Base-by-base conservation (phyloP, 2,888 invertebrate species). In the Diplolepis rosae region DNA sequence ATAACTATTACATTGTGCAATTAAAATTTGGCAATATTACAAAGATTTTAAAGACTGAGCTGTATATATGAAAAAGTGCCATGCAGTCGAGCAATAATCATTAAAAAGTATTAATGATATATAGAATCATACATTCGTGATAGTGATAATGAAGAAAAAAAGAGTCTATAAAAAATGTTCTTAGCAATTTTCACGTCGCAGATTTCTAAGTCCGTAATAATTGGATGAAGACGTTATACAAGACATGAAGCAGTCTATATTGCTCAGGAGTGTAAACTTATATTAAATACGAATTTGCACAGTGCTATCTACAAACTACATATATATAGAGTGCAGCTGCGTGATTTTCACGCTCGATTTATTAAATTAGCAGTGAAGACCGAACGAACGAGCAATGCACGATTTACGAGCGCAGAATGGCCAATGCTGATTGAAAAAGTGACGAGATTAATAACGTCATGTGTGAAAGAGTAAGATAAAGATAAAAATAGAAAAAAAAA, bases 351-450 rank as follows among this genome's bases (percentile, higher is more conserved):
- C 61, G 61, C 61, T 61, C 39, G 39, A 61, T 42, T 61, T 39
- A 27, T 61, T 61, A 61, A 61, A 61, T 61, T 61, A 61, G 61
- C 61, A n/a, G 39, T 61, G 61, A 61, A 61, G 61, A 61, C 61
- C 61, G 61, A 61, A 42, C 61, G 39, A 61, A 42, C 27, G 61
- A 61, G 39, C 35, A 61, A 61, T 61, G 61, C 61, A 61, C 61
- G 39, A 61, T 39, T 61, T 61, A 61, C 39, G 24, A 61, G 61
- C 61, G 35, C 39, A 61, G 6, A 24, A 22, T 61, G 61, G 24
- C n/a, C 35, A 61, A 42, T 61, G n/a, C 61, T 61, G 22, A 61
- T 42, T 61, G 61, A 24, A 39, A 24, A 42, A 61, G 61, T 61
- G 61, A 61, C 39, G 24, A 61, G n/a, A 61, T 42, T 61, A 24